A percentile compares a stretch with the other conserved stretches of the same genome.
phyloP scores from a whole-genome alignment of 30 jellyfish, hydroid and myxozoan species.

The Aurelia aurita region DNA sequence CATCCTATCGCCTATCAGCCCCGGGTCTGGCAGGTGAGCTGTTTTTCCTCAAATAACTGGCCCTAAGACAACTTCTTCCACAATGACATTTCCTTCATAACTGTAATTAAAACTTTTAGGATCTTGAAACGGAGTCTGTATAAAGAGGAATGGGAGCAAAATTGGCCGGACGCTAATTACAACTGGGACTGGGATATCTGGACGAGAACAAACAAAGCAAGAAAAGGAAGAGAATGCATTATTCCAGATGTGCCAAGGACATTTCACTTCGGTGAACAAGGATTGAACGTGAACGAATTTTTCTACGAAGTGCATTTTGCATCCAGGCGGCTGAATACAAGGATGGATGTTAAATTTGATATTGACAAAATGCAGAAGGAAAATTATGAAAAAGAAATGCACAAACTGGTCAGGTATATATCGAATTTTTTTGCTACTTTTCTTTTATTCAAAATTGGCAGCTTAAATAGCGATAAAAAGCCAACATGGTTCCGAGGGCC shows the following conservation, averaged over 20 bases:
- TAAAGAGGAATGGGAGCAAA: conserved; percentile 79
- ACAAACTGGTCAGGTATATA: conserved; percentile 72
- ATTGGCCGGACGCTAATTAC: conserved; percentile 85
- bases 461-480: too few relatives aligned
- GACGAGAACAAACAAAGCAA: conserved; percentile 83
- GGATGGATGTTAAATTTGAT: conserved; percentile 76
- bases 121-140: conserved; percentile 53
- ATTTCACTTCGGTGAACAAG: conserved; percentile 96
- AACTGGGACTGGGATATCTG: conserved; percentile 99
- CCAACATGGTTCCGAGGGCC: too few relatives aligned
- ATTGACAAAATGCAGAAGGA: conserved; percentile 73
- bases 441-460: too few relatives aligned
- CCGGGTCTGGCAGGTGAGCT: too few relatives aligned
- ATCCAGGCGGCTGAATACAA: conserved; percentile 78
- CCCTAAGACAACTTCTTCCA: too few relatives aligned
- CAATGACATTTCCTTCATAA: too few relatives aligned
- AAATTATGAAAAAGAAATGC: conserved; percentile 74
- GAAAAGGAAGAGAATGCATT: conserved; percentile 99
- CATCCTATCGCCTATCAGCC: too few relatives aligned
- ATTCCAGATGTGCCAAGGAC: conserved; percentile 97
- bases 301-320: conserved; percentile 85
- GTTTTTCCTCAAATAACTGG: too few relatives aligned
- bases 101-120: conserved; percentile 9
- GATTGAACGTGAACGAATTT: conserved; percentile 73
- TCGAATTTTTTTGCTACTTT: too few relatives aligned